Base-by-base conservation (phyloP, 2,797 vertebrate genomes). In the Takifugu ocellatus region DNA sequence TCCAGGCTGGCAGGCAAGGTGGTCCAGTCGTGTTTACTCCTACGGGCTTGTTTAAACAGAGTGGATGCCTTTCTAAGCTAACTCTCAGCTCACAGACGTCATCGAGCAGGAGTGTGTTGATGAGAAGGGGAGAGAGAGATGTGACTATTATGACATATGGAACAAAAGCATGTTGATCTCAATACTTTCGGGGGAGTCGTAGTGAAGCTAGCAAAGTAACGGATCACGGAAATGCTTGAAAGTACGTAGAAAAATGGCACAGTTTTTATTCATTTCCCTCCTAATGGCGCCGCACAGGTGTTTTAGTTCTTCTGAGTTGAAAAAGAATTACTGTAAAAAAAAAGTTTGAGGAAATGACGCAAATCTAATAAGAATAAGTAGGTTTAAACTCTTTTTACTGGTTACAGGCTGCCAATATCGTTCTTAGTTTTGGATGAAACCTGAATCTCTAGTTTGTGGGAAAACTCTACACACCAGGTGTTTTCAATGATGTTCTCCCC, bases 11-110 rank as follows among this genome's bases (percentile, higher is more conserved):
- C 77, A 79, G 83, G 83, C 82, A 85, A 83, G 90, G 91, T 92
- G 90, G 90, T 92, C 91, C 54, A 15, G 62, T 54, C 80, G 70
- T 91, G 89, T 92, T 91, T 91, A 90, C 87, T 58, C 65, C 72
- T 59, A 33, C 57, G 74, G 72, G 53, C 75, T 84, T 88, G 82
- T 89, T 87, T 84, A 90, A 85, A 91, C 85, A 91, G 77, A 89
- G 78, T 59, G 74, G 69, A 67, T 70, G 84, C 84, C 84, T 89
- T 84, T 67, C 79, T 75, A 79, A 86, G 82, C 78, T 77, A 66
- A 56, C 67, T 63, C 72, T 78, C 61, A 25, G 72, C 68, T 69
- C n/a, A 46, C 50, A 64, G 70, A 89, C 87, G 84, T 89, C 88
- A 89, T 81, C 80, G 24, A 59, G 54, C 74, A 58, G 59, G 51